Base-by-base conservation (phyloP, 2,797 vertebrate species). In the Halcyon leucocephala region DNA sequence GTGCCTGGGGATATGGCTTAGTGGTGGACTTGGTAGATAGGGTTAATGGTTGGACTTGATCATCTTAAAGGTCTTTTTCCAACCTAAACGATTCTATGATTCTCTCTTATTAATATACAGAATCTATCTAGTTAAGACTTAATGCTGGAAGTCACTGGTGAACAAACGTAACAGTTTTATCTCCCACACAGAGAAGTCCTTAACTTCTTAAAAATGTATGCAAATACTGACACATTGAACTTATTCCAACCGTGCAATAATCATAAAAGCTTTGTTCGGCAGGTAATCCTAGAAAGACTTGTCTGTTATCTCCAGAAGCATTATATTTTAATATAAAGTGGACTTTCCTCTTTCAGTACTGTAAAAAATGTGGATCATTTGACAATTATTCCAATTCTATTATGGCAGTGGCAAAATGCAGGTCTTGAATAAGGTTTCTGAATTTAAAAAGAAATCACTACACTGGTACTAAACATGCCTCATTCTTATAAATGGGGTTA, bases 381-480 rank as follows among this genome's bases (percentile, higher is more conserved):
- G 24, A 49, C 19, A 28, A 9, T 20, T 44, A 52, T 42, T 85
- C 31, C 7, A 76, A 22, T 61, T 61, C 15, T 41, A 82, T 3
- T 26, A 61, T 67, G 54, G 25, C 10, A 41, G 22, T 4, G 24
- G 55, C 48, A 93, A 91, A 90, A 89, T 1, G 35, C 17, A 76
- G 37, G 74, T 57, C 25, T 18, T 19, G 2, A 86, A 52, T 31
- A 72, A 65, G 12, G 14, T 1, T 2, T 0, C 15, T 70, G 33
- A 74, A 55, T 82, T 71, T 14, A 42, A 71, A 70, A 88, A 72
- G 3, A 69, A 71, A 78, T 60, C 39, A 62, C 14, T 77, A 22
- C 9, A 33, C 0, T 69, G 67, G 16, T 57, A 82, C 61, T 82
- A 80, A 65, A 54, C 0, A 0, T 3, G 7, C 10, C 12, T 22